A percentile compares a stretch with the other conserved stretches of the same genome.
These are phyloP conservation scores for Petaurus breviceps DNA, from an alignment of 2,113 vertebrate genomes.

Conservation along the genomic window DNA sequence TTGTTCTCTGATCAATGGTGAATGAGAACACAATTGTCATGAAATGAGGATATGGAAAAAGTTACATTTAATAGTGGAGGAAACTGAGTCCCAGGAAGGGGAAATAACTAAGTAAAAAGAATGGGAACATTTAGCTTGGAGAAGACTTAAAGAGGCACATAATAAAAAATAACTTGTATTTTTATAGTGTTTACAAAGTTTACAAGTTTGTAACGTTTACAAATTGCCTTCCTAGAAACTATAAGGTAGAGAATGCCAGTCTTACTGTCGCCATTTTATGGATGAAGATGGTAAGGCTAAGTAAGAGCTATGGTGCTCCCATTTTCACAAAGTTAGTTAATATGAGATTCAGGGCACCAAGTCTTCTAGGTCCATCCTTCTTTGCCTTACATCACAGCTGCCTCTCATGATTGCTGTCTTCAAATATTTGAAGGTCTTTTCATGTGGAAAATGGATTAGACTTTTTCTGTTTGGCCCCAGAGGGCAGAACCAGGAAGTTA, in stretches of 20 bases:
- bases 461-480: background rate
- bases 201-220: background rate
- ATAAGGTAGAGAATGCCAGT: background rate
- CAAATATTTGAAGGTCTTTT: background rate
- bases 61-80: background rate
- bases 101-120: background rate
- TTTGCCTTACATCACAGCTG: background rate
- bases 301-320: background rate
- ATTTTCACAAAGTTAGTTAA: background rate
- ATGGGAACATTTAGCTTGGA: background rate
- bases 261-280: background rate
- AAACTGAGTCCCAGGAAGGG: background rate
- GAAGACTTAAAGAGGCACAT: background rate
- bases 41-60: background rate
- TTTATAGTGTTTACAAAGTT: background rate
- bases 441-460: slow-evolving; percentile 2
- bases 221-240: background rate
- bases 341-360: background rate
- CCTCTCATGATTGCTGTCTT: background rate
- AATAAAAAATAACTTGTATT: background rate
- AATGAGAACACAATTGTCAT: background rate
- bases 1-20: background rate
- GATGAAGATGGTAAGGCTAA: background rate
- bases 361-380: background rate
- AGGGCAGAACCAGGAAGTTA: background rate